These are phyloP conservation scores for Thunnus maccoyii DNA, from an alignment of 2,113 vertebrate genomes.

Conservation along the genomic window DNA sequence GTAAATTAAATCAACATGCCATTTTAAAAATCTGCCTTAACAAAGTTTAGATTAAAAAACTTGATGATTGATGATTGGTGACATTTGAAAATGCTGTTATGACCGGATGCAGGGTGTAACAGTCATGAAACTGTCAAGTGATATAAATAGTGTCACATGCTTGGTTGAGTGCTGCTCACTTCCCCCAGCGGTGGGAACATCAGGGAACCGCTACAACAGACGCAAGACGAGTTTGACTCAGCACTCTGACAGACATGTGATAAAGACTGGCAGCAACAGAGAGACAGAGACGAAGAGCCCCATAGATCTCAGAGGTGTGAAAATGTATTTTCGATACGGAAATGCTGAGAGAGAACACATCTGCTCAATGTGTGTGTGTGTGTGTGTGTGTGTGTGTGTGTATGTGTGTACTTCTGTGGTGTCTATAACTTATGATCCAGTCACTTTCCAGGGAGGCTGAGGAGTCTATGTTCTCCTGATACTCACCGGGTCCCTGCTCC, in stretches of 20 bases:
- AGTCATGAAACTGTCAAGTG: constrained; percentile 18
- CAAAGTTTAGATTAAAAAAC: neutral
- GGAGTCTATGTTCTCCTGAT: neutral
- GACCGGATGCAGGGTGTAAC: constrained; percentile 26
- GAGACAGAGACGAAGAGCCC: neutral
- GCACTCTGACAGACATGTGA: constrained; percentile 36
- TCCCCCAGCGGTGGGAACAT: constrained; percentile 22
- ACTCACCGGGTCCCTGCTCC: constrained; percentile 93
- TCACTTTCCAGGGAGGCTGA: neutral
- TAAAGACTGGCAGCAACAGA: constrained; percentile 15
- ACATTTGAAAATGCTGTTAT: constrained; percentile 18
- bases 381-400: neutral
- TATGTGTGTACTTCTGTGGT: neutral
- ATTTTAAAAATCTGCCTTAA: neutral
- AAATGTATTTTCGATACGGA: constrained; percentile 14
- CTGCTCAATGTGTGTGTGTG: neutral
- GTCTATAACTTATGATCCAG: neutral
- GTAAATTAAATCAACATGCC: neutral
- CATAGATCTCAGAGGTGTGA: constrained; percentile 44
- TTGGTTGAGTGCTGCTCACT: constrained; percentile 20
- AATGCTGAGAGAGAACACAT: neutral
- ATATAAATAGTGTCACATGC: constrained; percentile 56
- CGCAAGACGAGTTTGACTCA: constrained; percentile 36
- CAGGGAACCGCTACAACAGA: constrained; percentile 8
- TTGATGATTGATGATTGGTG: neutral